Evolutionary conservation across 2,888 invertebrate genomes (phyloP).

Genomic region (Palloptera scutellata): DNA sequence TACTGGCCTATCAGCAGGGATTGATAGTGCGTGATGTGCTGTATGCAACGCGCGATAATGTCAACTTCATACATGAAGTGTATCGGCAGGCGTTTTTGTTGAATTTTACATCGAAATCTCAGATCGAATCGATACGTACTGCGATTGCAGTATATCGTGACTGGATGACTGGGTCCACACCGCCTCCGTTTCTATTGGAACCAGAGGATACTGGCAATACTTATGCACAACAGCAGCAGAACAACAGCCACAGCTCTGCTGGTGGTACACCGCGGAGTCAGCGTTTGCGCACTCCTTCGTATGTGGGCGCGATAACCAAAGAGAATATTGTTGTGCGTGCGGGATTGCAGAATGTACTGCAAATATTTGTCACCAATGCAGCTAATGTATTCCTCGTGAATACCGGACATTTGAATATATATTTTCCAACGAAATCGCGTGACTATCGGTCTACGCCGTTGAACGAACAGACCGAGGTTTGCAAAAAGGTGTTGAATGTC

Average conservation of each 20-base stretch:
- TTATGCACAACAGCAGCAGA: conserved; percentile 40
- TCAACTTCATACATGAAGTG: conserved; percentile 94
- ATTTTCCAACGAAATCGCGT: conserved; percentile 69
- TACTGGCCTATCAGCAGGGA: conserved; percentile 59
- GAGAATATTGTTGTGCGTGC: conserved; percentile 83
- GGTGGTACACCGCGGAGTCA: conserved; percentile 64
- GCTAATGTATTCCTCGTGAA: conserved; percentile 89
- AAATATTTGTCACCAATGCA: conserved; percentile 89
- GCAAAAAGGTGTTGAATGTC: conserved; percentile 94
- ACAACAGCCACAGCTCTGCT: conserved; percentile 54
- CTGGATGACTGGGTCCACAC: conserved; percentile 86
- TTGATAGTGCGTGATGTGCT: conserved; percentile 86
- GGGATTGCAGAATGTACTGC: conserved; percentile 74
- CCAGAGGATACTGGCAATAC: conserved; percentile 65
- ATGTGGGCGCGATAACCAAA: conserved; percentile 82
- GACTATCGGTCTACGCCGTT: conserved; percentile 72
- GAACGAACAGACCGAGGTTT: conserved; percentile 94
- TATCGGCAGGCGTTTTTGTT: conserved; percentile 92
- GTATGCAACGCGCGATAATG: conserved; percentile 86
- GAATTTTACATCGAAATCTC: conserved; percentile 75
- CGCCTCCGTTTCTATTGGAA: conserved; percentile 83
- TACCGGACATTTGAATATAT: conserved; percentile 63
- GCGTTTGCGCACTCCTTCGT: conserved; percentile 83
- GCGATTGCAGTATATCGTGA: conserved; percentile 94
- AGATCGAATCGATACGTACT: conserved; percentile 85